Evolutionary conservation across 1,140 invertebrate genomes (phyloP), one percentile per base, ranked within the genome.

Genomic region (Pissodes strobi): DNA sequence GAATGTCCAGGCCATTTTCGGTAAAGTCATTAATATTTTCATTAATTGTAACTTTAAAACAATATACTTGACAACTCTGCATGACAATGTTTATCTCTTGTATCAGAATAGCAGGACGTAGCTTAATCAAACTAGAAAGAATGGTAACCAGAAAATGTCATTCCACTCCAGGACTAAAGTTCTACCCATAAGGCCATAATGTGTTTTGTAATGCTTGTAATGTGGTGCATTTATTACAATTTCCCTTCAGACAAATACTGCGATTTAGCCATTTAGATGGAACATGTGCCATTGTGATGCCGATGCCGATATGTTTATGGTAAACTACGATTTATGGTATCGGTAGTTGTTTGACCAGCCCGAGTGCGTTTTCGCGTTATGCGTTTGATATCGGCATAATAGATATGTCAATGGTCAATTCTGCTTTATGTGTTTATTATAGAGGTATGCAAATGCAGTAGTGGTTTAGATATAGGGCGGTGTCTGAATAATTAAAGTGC

Each of bases 261-360:
- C 55, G 41, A 57, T 57, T 57, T 21, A 46, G 39, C 55, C 41
- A 57, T 57, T 57, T 57, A 57, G 55, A 57, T 57, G 39, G 55
- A 57, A 57, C 55, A 57, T 57, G 55, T 57, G 39, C 55, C 38
- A 57, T 57, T 57, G 55, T 57, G 34, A 45, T 57, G 55, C 41
- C 38, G 38, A 41, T 41, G 38, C 38, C 55, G 55, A 45, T 45
- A 57, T 57, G 55, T 30, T 46, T 43, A 45, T 57, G 18, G 51
- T 13, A 39, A 23, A 38, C 17, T 25, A 17, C 30, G 25, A 57
- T 25, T 57, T 57, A 57, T 46, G 38, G 27, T 38, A 46, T 45
- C 39, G 55, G 25, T 22, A 30, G 17, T 27, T 13, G 38, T 52
- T 52, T 52, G 48, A 30, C 23, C 13, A 15, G 48, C 23, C 17